These are phyloP conservation scores for Coenonympha arcania DNA, from an alignment of 2,888 invertebrate genomes.

Conservation along the genomic window DNA sequence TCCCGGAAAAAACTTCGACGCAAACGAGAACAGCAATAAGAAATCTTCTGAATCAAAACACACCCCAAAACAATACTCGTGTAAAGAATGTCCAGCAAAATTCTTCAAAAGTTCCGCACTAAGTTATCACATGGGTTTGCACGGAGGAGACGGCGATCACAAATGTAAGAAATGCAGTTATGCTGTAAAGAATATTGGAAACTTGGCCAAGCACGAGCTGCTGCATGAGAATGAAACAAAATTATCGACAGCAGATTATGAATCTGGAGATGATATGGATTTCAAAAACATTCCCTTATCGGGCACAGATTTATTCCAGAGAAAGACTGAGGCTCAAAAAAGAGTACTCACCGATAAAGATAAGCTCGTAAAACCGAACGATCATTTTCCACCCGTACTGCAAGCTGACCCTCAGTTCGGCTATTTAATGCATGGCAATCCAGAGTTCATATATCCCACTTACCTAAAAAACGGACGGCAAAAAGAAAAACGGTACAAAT, in stretches of 20 bases:
- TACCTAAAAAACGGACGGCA: slow-evolving; percentile 81
- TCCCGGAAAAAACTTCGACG: slow-evolving; percentile 43
- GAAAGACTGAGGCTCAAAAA: slow-evolving; percentile 76
- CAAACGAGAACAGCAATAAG: slow-evolving; percentile 37
- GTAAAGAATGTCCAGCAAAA: slow-evolving; percentile 80
- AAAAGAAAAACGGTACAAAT: slow-evolving; percentile 85
- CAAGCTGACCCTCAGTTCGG: slow-evolving; percentile 80
- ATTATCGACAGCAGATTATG: slow-evolving; percentile 53
- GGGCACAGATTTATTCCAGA: slow-evolving; percentile 78
- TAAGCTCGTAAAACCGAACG: slow-evolving; percentile 67
- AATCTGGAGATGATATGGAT: slow-evolving; percentile 66
- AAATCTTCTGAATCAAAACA: slow-evolving; percentile 46
- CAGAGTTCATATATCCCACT: slow-evolving; percentile 83
- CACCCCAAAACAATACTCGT: slow-evolving; percentile 63
- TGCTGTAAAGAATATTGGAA: slow-evolving; percentile 79
- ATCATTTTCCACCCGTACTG: slow-evolving; percentile 69
- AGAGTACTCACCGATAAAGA: slow-evolving; percentile 65
- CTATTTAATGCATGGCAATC: slow-evolving; percentile 81
- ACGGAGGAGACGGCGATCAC: slow-evolving; percentile 77
- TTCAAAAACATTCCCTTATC: slow-evolving; percentile 76
- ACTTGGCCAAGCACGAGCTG: slow-evolving; percentile 78
- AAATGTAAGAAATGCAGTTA: slow-evolving; percentile 82
- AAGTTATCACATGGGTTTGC: slow-evolving; percentile 79
- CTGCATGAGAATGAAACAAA: slow-evolving; percentile 66
- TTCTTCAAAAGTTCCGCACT: slow-evolving; percentile 82